These are phyloP conservation scores for Diarsia brunnea DNA, from an alignment of 2,888 invertebrate species.

Conservation along the genomic window DNA sequence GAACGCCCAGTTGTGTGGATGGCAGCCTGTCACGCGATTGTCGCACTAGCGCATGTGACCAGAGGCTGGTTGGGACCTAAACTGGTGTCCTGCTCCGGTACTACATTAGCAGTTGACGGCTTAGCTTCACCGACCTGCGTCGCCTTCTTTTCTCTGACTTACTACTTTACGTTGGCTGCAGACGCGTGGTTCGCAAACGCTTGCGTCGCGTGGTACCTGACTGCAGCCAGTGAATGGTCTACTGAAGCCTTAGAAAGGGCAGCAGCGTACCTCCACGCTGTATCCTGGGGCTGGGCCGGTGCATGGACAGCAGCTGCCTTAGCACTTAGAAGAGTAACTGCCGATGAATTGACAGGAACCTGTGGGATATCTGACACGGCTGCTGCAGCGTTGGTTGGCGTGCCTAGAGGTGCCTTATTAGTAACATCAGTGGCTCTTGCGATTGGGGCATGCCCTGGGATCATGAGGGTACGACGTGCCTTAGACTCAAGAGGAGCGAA, in stretches of 20 bases:
- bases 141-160: slow-evolving; percentile 93
- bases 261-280: slow-evolving; percentile 95
- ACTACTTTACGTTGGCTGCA: slow-evolving; percentile 95
- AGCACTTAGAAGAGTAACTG: slow-evolving; percentile 94
- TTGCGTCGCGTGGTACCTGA: slow-evolving; percentile 97
- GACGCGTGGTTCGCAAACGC: slow-evolving; percentile 97
- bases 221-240: slow-evolving; percentile 98
- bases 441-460: slow-evolving; percentile 93
- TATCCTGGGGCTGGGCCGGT: slow-evolving; percentile 97
- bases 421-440: slow-evolving; percentile 93
- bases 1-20: slow-evolving; percentile 97
- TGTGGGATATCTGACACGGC: slow-evolving; percentile 93
- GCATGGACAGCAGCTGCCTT: slow-evolving; percentile 96
- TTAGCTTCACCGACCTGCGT: slow-evolving; percentile 92
- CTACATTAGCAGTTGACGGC: slow-evolving; percentile 87
- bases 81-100: slow-evolving; percentile 80
- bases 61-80: slow-evolving; percentile 91
- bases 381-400: slow-evolving; percentile 91
- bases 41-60: slow-evolving; percentile 94
- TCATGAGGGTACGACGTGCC: slow-evolving; percentile 93
- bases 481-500: slow-evolving; percentile 91
- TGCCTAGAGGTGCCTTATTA: slow-evolving; percentile 92
- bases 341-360: slow-evolving; percentile 95
- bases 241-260: slow-evolving; percentile 97
- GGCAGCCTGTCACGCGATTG: slow-evolving; percentile 96